Percentiles rank a stretch among this genome's conserved stretches.
These are phyloP conservation scores for Agelastica alni DNA, from an alignment of 2,888 invertebrate species.

Conservation along the genomic window DNA sequence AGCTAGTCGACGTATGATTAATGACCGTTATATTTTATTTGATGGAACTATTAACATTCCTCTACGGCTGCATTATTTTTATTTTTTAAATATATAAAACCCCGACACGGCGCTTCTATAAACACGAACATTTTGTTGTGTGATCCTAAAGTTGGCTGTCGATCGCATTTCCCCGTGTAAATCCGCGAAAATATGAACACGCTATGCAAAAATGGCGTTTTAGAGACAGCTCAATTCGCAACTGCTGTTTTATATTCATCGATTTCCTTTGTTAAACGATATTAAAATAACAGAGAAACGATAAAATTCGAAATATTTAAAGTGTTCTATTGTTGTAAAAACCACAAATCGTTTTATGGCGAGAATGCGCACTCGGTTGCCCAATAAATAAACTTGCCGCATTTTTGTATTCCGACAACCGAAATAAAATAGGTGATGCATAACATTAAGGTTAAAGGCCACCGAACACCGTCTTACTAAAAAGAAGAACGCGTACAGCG, in stretches of 20 bases:
- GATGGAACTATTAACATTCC: no score
- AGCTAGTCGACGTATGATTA: no score
- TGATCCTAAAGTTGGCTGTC: no score
- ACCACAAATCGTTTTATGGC: conserved; percentile 53
- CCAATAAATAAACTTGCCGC: conserved; percentile 50
- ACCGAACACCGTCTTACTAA: no score
- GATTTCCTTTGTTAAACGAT: conserved; percentile 40
- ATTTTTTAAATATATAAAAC: no score
- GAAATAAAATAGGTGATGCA: conserved; percentile 38
- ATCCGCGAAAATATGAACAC: conserved; percentile 8
- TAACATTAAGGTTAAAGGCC: no score
- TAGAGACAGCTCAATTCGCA: conserved; percentile 17
- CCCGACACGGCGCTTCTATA: no score
- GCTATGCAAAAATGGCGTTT: conserved; percentile 30
- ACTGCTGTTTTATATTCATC: conserved; percentile 36
- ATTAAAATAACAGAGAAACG: conserved; percentile 49
- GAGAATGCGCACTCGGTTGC: conserved; percentile 48
- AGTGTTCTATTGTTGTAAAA: conserved; percentile 56
- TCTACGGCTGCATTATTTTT: no score
- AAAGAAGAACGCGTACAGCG: no score
- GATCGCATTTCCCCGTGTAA: no score
- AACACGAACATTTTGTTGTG: no score
- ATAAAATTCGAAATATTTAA: conserved; percentile 55
- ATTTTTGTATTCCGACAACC: conserved; percentile 41
- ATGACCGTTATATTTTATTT: no score